Evolutionary conservation across 2,113 vertebrate species (phyloP).

Genomic region (Leptosomus discolor): DNA sequence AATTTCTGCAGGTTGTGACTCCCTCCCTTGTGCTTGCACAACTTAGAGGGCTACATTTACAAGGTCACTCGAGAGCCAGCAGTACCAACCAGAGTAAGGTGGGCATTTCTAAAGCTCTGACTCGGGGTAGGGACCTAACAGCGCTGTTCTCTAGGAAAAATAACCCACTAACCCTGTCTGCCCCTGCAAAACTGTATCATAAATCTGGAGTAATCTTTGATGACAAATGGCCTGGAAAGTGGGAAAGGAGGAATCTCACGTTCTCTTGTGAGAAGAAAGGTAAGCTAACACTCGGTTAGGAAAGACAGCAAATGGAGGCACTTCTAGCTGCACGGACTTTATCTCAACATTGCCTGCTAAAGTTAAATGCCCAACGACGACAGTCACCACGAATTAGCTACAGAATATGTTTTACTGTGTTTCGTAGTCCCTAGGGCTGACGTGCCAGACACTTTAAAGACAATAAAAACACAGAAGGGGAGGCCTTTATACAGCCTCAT

Average conservation of each 20-base stretch:
- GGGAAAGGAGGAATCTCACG: neutral
- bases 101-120: neutral
- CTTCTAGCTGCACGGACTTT: neutral
- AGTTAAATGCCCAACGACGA: neutral
- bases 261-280: neutral
- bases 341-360: neutral
- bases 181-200: neutral
- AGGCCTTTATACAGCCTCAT: neutral
- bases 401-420: neutral
- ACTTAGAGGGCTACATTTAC: neutral
- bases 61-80: neutral
- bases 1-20: neutral
- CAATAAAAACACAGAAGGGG: neutral
- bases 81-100: neutral
- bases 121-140: neutral
- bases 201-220: neutral
- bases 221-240: neutral
- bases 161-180: neutral
- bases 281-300: neutral
- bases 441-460: neutral
- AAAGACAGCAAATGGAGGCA: neutral
- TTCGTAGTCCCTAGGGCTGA: neutral
- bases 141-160: neutral
- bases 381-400: neutral
- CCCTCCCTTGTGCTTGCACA: neutral